Conservation (phyloP, 2,113 vertebrate species). For the Petromus typicus region DNA sequence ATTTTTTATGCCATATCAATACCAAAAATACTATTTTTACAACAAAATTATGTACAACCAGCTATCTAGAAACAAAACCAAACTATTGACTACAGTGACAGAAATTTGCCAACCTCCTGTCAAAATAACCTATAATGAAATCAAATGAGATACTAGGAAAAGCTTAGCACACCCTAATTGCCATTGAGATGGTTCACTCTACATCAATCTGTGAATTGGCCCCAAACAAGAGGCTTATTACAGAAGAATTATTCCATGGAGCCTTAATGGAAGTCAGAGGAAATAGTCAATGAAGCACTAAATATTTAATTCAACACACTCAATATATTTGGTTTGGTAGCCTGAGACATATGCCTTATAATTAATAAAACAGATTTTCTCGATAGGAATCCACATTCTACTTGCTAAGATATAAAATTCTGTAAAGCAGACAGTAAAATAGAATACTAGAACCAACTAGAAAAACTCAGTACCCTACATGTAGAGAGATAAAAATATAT, state of each 20-base stretch:
- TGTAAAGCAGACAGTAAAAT: constrained; percentile 67
- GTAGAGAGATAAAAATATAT: neutral
- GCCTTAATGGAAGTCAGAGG: constrained; percentile 77
- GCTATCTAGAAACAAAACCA: constrained; percentile 48
- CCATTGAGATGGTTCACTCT: constrained; percentile 19
- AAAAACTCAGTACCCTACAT: constrained; percentile 40
- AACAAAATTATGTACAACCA: neutral
- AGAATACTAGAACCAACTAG: constrained; percentile 67
- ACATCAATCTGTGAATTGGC: neutral
- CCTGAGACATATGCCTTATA: constrained; percentile 66
- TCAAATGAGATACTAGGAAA: constrained; percentile 4
- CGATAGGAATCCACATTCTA: constrained; percentile 47
- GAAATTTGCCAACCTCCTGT: constrained; percentile 18
- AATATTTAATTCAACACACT: constrained; percentile 82
- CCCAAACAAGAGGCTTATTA: constrained; percentile 64
- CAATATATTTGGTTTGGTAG: constrained; percentile 64
- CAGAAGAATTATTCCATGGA: constrained; percentile 66
- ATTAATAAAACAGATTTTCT: constrained; percentile 75
- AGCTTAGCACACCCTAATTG: neutral
- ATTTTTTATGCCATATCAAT: neutral
- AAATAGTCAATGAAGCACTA: constrained; percentile 83
- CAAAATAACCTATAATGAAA: constrained; percentile 60
- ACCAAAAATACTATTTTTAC: constrained; percentile 41
- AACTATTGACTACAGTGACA: constrained; percentile 29
- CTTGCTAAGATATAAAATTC: constrained; percentile 59